Evolutionary conservation across 2,797 vertebrate genomes (phyloP), one percentile per base, ranked within the genome.

Genomic region (Artibeus lituratus): DNA sequence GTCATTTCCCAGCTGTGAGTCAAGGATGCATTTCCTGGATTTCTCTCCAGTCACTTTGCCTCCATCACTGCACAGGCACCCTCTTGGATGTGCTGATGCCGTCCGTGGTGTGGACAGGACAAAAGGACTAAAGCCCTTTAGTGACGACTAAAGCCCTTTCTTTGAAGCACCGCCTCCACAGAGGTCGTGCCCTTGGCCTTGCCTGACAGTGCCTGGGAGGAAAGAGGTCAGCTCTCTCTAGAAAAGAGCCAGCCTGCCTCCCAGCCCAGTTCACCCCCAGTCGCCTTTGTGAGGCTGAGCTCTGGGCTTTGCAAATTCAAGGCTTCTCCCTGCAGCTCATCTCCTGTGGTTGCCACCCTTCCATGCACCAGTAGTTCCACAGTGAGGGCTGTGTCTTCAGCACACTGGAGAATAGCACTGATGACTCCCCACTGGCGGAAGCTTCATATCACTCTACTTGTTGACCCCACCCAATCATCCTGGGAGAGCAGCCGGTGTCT

Each of bases 51-150:
- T 62, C 39, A 16, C 3, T 1, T 55, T 49, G 16, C 65, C 32
- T 78, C 74, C 35, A 19, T 18, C 0, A 0, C 8, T 3, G 16
- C 19, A 49, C 10, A 47, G 18, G 2, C 1, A 10, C 26, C 22
- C 51, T 16, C 24, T 29, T 26, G 14, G 72, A 11, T 32, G 16
- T 32, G 82, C 74, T 42, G 49, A 37, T 11, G 44, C 7, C 15
- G 11, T 10, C 7, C 15, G 11, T 10, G 81, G 32, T 49, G 9
- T n/a, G 10, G 22, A 70, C 0, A 10, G 65, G 16, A 29, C 21
- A 10, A 44, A 72, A 77, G 73, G 10, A 1, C 12, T 29, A 15
- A 42, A 42, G 39, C 39, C 39, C 39, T 42, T 42, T 42, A 1
- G 10, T 44, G 62, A 21, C 8, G 19, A 39, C 49, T 16, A 22